These are phyloP conservation scores for Ophiothrix spiculata DNA, from an alignment of 35 echinoderm and acorn worm species.

Conservation along the genomic window DNA sequence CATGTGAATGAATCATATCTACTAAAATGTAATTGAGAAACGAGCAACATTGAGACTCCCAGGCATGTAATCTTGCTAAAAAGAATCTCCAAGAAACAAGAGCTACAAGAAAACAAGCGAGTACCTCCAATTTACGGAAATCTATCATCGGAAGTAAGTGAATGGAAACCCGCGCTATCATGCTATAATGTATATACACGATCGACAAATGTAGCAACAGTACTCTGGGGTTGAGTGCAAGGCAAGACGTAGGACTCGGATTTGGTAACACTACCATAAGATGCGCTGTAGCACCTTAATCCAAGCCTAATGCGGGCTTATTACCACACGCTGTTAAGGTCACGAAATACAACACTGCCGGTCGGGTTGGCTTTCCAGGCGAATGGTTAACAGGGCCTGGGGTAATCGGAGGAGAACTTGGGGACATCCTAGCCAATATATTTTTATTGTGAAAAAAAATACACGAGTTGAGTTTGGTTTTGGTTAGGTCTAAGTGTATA, in stretches of 20 bases:
- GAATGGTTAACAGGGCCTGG: neutral
- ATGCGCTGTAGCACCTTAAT: conserved; percentile 4
- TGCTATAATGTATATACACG: conserved; percentile 9
- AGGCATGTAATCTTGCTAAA: conserved; percentile 1
- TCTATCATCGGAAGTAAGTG: conserved; percentile 8
- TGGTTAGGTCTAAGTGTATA: no score
- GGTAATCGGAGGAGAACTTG: neutral
- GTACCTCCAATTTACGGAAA: conserved; percentile 9
- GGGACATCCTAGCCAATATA: neutral
- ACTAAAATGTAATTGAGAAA: neutral
- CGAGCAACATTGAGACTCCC: neutral
- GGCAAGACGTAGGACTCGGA: neutral
- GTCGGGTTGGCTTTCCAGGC: neutral
- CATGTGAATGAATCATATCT: neutral
- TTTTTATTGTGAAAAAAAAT: no score
- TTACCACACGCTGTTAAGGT: conserved; percentile 4
- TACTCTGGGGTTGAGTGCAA: neutral
- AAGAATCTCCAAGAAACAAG: neutral
- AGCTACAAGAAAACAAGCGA: neutral
- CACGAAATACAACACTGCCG: neutral
- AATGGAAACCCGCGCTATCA: conserved; percentile 3
- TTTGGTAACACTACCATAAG: neutral
- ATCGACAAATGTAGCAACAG: conserved; percentile 9
- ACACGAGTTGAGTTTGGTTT: no score
- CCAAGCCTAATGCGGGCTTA: conserved; percentile 4